Evolutionary conservation across 2,113 vertebrate genomes (phyloP), one percentile per base, ranked within the genome.

Genomic region (Lasiurus cinereus): DNA sequence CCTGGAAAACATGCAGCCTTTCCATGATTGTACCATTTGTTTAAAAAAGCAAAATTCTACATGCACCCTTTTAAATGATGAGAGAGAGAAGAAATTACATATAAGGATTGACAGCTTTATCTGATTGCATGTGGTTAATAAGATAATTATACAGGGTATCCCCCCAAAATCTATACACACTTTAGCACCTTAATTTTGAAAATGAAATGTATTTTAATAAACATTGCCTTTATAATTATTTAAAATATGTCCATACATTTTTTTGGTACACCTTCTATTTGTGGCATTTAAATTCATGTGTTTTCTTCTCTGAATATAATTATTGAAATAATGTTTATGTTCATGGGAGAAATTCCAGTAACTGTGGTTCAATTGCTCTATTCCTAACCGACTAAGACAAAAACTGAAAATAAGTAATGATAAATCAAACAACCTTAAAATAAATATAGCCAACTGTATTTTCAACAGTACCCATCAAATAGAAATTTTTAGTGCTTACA

Each of bases 271-370:
- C 59, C 21, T 21, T 59, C 21, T 72, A 83, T 85, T 48, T 52
- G 13, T 56, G 19, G 5, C 46, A 29, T 94, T 83, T 59, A 77
- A 72, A 24, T 67, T 93, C 15, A 48, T 62, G 11, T 54, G 19
- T 88, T 95, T 93, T 93, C 43, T 77, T 90, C 22, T 76, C 72
- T 90, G 64, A 86, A 66, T 93, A 64, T 8, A 74, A 89, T 82
- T 56, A 33, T n/a, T 83, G 6, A 56, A 56, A 56, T 56, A 56
- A 56, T 43, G 82, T 96, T 66, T 91, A 19, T 66, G 14, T 88
- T 72, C 31, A 43, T 27, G 24, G 62, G 46, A 85, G 77, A 93
- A 84, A 69, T 84, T 67, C 14, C 29, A 31, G 5, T 29, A 78
- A 59, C 6, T 22, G 12, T 85, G 52, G 16, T 64, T 64, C 36